Base-by-base conservation (phyloP, 2,797 vertebrate genomes). In the Tenualosa ilisha region DNA sequence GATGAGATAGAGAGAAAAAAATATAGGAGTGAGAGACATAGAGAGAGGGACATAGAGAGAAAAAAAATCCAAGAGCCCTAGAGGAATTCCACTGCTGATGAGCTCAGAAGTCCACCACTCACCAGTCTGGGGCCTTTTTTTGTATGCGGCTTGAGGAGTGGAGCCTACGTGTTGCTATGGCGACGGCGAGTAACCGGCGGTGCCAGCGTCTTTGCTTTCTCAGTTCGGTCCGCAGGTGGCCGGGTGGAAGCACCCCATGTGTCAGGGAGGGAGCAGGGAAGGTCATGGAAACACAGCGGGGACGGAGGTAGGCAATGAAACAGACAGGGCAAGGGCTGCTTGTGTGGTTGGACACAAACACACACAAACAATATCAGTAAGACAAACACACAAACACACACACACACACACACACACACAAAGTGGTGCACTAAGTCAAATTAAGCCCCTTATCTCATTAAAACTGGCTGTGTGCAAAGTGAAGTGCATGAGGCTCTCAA, bases 91-190 rank as follows among this genome's bases (percentile, higher is more conserved):
- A 63, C 59, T 20, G 72, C 72, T 43, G 72, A 40, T 40, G 72
- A 8, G 72, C 15, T 46, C 37, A 46, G 72, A 22, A 22, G 72
- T 79, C 72, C 68, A 75, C 17, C 68, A 43, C 37, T 43, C 68
- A 15, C 40, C 72, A 51, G 50, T 17, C 72, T 46, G 72, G 72
- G 11, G 17, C 37, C 72, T 79, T 79, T 8, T 46, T 79, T 79
- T 2, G 72, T 79, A 79, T 79, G 72, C 40, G 37, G 72, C 72
- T 79, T 6, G 26, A 79, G 72, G 72, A 79, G 72, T 20, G 72
- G 37, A 79, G 40, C 40, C 72, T 46, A 20, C 6, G 6, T 3
- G 72, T 79, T 79, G 72, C 72, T 11, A 79, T 79, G 72, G 20
- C 40, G 17, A 79, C 40, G 26, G 37, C 20, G 72, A 43, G 17